Evolutionary conservation across 2,113 vertebrate species (phyloP), one percentile per base, ranked within the genome.

Genomic region (Nothoprocta pentlandii): DNA sequence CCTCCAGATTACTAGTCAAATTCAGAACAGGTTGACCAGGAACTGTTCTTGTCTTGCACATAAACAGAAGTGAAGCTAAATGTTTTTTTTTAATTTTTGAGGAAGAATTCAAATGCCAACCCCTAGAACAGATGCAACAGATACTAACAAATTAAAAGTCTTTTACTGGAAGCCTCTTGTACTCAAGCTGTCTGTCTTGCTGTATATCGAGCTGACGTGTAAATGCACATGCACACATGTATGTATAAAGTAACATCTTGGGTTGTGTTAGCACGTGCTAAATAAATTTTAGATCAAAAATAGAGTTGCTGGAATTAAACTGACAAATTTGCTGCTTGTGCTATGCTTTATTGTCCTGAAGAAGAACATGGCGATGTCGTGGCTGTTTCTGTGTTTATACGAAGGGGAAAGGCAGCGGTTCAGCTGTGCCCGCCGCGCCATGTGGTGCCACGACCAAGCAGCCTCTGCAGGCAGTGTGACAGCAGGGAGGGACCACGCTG

Each of bases 381-480:
- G n/a, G 14, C 62, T 76, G 20, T 54, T 82, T 46, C 8, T 58
- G 21, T 79, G 32, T 80, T 88, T 70, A 66, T 14, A 46, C 39
- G 41, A 11, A 34, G 75, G 41, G 34, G 51, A 54, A 44, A 49
- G 44, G 1, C 9, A 22, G 5, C 17, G 4, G 14, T 56, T 36
- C 20, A 16, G 9, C 58, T 66, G 12, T 9, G 14, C 5, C 2
- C 67, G 59, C 25, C 42, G 30, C 86, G 53, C 28, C 9, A 9
- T 0, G 0, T 16, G 23, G 62, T 14, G 28, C 54, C 51, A 66
- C 12, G 10, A n/a, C 32, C 17, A 22, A 30, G n/a, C 28, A 8
- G 34, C 25, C 30, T 64, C 71, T 6, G 3, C 51, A 49, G 49
- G 13, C 59, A 67, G 17, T 12, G 4, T 51, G 39, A 88, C 93